Evolutionary conservation across 1,140 invertebrate genomes (phyloP).

Genomic region (Choristoneura fumiferana): DNA sequence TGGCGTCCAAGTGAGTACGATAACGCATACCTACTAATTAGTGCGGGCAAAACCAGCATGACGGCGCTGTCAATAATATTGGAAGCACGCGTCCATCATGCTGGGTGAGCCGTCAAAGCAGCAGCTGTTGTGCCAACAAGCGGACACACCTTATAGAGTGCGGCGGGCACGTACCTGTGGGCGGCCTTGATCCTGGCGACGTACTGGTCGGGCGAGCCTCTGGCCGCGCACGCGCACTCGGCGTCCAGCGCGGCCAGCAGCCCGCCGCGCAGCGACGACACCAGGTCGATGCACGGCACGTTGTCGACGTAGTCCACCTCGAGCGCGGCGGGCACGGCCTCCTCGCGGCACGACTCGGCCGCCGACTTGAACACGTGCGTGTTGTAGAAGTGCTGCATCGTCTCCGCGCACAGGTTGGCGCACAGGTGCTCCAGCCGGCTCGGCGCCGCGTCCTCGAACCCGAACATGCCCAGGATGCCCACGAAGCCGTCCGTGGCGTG

Average conservation of each 20-base stretch:
- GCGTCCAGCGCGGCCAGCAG: conserved; percentile 94
- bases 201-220: conserved; percentile 92
- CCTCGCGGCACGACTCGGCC: conserved; percentile 95
- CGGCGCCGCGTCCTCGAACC: conserved; percentile 94
- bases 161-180: conserved; percentile 85
- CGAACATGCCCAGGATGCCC: conserved; percentile 97
- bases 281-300: conserved; percentile 96
- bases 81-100: too few relatives aligned
- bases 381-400: conserved; percentile 98
- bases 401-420: conserved; percentile 97
- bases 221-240: conserved; percentile 94
- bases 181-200: conserved; percentile 92
- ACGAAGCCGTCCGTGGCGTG: conserved; percentile 97
- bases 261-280: conserved; percentile 94
- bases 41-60: too few relatives aligned
- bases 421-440: conserved; percentile 95
- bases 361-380: conserved; percentile 97
- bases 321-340: conserved; percentile 94
- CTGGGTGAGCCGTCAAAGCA: too few relatives aligned
- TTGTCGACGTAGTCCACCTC: conserved; percentile 97
- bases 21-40: too few relatives aligned
- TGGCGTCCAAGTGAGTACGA: too few relatives aligned
- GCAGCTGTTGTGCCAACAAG: too few relatives aligned
- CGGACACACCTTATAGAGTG: too few relatives aligned
- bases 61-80: too few relatives aligned